Evolutionary conservation across 2,113 vertebrate species (phyloP), one percentile per base, ranked within the genome.

Genomic region (Pagrus major): DNA sequence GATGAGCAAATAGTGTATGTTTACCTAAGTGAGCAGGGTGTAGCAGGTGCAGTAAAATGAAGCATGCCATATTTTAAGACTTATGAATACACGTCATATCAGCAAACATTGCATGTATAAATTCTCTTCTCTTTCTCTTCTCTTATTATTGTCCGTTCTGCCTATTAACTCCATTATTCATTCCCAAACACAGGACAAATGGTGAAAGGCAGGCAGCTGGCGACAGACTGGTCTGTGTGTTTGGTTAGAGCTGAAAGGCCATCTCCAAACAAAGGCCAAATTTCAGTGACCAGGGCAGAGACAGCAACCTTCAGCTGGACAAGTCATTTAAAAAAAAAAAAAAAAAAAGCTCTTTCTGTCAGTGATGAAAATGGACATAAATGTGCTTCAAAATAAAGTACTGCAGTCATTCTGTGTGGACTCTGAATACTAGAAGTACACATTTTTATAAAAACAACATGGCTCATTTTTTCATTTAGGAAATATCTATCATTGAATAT

Each of bases 41-140:
- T 12, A 69, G 39, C 77, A 78, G 78, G 59, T 84, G 69, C n/a
- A 42, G 41, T 23, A 37, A 84, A 60, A 15, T 56, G 4, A 67
- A 44, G 39, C 20, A 9, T 0, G 1, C 33, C 31, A 65, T n/a
- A 31, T 71, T 60, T 70, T 5, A 52, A 73, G 35, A 46, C 39
- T 1, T 55, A 54, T 52, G 37, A 49, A 67, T 61, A 39, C 5
- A 27, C n/a, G 49, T 47, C 4, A 20, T 44, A 69, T 64, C 47
- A 64, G 27, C 35, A 80, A 69, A 80, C 41, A 46, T 47, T 21
- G 27, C 1, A 12, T 5, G 9, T 21, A 9, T 61, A 12, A 60
- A 63, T 10, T 37, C 18, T 5, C 37, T 23, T 55, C 31, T n/a
- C n/a, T n/a, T n/a, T n/a, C n/a, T n/a, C n/a, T n/a, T n/a, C n/a